A percentile compares a stretch with the other conserved stretches of the same genome.
phyloP scores from a whole-genome alignment of 2,113 vertebrate species.

The Hemichromis elongatus region DNA sequence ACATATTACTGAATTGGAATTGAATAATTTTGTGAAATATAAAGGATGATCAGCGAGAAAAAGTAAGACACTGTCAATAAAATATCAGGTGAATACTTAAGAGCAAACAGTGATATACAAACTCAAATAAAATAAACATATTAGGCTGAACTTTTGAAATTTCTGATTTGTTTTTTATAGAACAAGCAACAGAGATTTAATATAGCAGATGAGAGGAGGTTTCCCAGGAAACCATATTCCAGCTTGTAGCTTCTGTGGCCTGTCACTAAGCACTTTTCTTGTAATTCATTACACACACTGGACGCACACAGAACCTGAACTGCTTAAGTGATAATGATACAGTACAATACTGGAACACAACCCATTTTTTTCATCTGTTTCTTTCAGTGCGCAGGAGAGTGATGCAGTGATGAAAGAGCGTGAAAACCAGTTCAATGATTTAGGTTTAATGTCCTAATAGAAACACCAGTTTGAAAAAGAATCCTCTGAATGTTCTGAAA shows the following conservation, averaged over 20 bases:
- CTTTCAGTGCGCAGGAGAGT: not conserved
- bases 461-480: not conserved
- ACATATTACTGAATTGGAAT: not conserved
- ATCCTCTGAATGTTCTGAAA: not conserved
- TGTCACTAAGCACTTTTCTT: constrained; percentile 1
- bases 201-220: not conserved
- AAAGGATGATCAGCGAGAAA: not conserved
- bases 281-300: not conserved
- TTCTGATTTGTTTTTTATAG: not conserved
- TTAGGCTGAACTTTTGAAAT: not conserved
- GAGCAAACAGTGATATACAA: not conserved
- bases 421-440: not conserved
- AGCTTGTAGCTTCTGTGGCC: not conserved
- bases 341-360: not conserved
- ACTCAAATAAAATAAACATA: not conserved
- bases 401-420: not conserved
- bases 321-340: not conserved
- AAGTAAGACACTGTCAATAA: not conserved
- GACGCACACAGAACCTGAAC: not conserved
- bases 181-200: not conserved
- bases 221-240: constrained; percentile 30
- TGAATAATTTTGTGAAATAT: not conserved
- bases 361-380: not conserved
- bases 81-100: not conserved
- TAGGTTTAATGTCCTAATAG: not conserved